Evolutionary conservation across 2,888 invertebrate genomes (phyloP).

Genomic region (Hyposoter didymator): DNA sequence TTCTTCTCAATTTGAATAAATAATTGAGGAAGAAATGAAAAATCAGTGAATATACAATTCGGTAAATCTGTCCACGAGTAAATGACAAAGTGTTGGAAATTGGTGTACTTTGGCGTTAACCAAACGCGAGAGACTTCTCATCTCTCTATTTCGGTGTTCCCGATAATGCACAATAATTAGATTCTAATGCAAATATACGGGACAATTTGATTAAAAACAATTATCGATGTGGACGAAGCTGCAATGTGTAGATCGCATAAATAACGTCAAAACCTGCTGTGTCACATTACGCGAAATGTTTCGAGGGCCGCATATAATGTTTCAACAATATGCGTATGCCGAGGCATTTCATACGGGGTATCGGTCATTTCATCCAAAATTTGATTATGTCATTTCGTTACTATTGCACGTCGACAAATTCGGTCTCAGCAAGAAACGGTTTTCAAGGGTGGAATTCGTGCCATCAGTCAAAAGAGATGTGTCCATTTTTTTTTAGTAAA

Average conservation of each 20-base stretch:
- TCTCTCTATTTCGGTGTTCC: neutral
- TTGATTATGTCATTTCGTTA: neutral
- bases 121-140: neutral
- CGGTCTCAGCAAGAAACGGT: neutral
- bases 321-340: slow-evolving; percentile 15
- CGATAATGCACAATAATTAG: slow-evolving; percentile 21
- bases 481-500: neutral
- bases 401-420: neutral
- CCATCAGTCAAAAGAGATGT: neutral
- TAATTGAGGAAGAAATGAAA: neutral
- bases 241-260: slow-evolving; percentile 3
- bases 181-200: slow-evolving; percentile 20
- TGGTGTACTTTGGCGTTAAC: neutral
- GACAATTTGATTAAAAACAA: slow-evolving; percentile 32
- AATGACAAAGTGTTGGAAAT: neutral
- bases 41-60: neutral
- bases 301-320: slow-evolving; percentile 11
- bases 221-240: slow-evolving; percentile 24
- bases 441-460: neutral
- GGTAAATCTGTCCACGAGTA: neutral
- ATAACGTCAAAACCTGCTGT: slow-evolving; percentile 17
- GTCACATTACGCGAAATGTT: neutral
- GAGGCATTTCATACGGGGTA: neutral
- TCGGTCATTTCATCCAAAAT: neutral
- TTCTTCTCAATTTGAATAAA: neutral